Base-by-base conservation (phyloP, 2,797 vertebrate species). In the Margarornis squamiger region DNA sequence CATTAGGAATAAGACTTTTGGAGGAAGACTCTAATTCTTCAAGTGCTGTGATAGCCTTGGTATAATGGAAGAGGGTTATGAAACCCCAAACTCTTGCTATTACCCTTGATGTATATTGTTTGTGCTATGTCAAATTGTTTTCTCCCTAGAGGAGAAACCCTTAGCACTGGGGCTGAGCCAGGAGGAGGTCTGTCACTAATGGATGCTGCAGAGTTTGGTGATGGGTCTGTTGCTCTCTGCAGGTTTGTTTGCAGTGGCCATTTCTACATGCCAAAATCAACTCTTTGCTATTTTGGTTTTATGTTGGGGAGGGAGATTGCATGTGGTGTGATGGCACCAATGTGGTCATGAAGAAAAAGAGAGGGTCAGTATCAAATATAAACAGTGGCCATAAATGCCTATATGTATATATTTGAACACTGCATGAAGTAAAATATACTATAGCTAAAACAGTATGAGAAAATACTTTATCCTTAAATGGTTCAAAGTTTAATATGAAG, bases 141-240 rank as follows among this genome's bases (percentile, higher is more conserved):
- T 73, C 38, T 61, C 9, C 16, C 15, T 7, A 10, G 22, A 54
- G 38, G 13, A 52, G 76, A 29, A 24, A 26, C 32, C 38, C 7
- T 45, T 5, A 12, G 23, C 18, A 41, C 0, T 0, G 0, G 8
- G 59, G 27, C 51, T 72, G 67, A 59, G 39, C 49, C 3, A 7
- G 78, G 11, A n/a, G 36, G 36, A 65, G 59, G 20, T 54, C 68
- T 45, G 49, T 34, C 20, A 19, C 23, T 63, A 27, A 59, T 11
- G 20, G 51, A 26, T 48, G 29, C 27, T 57, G 38, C 24, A 87
- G n/a, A 9, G 7, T 32, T 5, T 65, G 23, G 12, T 72, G 32
- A 29, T 16, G 22, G 39, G n/a, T 58, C 66, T 26, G n/a, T n/a
- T 94, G 32, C 10, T 65, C 55, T 72, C 48, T 46, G 73, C 55